Percentiles rank a stretch among this genome's conserved stretches.
These are phyloP conservation scores for Sebastes aleutianus DNA, from an alignment of 2,797 vertebrate species.

Conservation along the genomic window DNA sequence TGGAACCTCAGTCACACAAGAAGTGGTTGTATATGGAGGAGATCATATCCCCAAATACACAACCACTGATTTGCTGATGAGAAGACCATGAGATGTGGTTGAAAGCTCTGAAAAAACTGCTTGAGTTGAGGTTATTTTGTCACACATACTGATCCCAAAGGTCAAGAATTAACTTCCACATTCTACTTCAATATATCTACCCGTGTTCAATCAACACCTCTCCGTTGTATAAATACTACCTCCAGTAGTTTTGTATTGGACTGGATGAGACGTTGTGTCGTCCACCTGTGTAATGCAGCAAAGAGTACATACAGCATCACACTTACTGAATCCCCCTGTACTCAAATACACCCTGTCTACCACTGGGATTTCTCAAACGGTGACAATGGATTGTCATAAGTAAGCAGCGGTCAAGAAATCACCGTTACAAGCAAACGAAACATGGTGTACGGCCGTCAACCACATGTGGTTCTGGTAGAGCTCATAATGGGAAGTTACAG, in stretches of 20 bases:
- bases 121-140: not conserved
- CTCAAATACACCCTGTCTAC: not conserved
- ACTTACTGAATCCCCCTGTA: not conserved
- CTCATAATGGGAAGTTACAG: conserved; percentile 34
- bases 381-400: not conserved
- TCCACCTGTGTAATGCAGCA: not conserved
- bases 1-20: not conserved
- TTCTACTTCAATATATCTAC: not conserved
- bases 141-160: not conserved
- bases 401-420: conserved; percentile 12
- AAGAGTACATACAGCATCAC: not conserved
- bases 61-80: not conserved
- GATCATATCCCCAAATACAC: not conserved
- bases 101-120: not conserved
- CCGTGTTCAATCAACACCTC: not conserved
- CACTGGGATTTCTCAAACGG: not conserved
- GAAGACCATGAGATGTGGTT: not conserved
- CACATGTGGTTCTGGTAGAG: not conserved
- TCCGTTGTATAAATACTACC: not conserved
- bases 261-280: not conserved
- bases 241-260: not conserved
- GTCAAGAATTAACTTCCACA: not conserved
- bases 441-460: not conserved
- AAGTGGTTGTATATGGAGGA: too few relatives aligned
- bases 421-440: not conserved